Percentiles rank a stretch among this genome's conserved stretches.
Evolutionary conservation across 2,797 vertebrate species (phyloP).

Genomic region (Telmatherina bonti): DNA sequence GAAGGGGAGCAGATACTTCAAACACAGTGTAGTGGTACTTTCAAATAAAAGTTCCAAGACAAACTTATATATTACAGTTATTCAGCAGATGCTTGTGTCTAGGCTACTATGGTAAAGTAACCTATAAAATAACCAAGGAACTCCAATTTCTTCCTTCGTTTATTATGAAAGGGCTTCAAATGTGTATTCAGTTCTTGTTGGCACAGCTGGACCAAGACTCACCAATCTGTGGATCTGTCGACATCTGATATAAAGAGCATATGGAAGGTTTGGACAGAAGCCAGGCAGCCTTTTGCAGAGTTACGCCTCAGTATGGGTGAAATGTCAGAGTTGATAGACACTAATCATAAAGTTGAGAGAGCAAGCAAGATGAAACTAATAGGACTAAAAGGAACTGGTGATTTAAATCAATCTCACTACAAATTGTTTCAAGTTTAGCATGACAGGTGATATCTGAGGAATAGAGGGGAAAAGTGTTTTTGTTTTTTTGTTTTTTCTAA

Average conservation of each 20-base stretch:
- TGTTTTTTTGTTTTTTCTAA: too few species aligned
- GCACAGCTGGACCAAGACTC: neutral
- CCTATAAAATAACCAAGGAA: neutral
- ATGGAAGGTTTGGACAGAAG: neutral
- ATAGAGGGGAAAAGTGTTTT: neutral
- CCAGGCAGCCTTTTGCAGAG: neutral
- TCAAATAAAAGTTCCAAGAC: too few species aligned
- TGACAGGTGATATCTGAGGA: slow-evolving; percentile 12
- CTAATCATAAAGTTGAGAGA: slow-evolving; percentile 10
- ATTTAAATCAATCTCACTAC: neutral
- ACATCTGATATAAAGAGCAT: neutral
- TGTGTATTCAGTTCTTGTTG: neutral
- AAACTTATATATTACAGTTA: too few species aligned
- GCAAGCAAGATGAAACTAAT: neutral
- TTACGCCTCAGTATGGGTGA: neutral
- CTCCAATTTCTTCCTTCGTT: too few species aligned
- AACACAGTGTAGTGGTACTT: too few species aligned
- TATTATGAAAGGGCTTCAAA: neutral
- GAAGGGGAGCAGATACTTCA: too few species aligned
- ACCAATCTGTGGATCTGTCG: neutral
- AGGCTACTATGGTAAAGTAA: slow-evolving; percentile 7
- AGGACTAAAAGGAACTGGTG: neutral
- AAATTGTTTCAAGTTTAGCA: neutral
- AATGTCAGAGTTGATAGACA: slow-evolving; percentile 2
- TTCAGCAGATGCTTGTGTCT: too few species aligned